Percentiles rank a stretch among this genome's conserved stretches.
These are phyloP conservation scores for Meganola albula DNA, from an alignment of 2,888 invertebrate genomes.

Conservation along the genomic window DNA sequence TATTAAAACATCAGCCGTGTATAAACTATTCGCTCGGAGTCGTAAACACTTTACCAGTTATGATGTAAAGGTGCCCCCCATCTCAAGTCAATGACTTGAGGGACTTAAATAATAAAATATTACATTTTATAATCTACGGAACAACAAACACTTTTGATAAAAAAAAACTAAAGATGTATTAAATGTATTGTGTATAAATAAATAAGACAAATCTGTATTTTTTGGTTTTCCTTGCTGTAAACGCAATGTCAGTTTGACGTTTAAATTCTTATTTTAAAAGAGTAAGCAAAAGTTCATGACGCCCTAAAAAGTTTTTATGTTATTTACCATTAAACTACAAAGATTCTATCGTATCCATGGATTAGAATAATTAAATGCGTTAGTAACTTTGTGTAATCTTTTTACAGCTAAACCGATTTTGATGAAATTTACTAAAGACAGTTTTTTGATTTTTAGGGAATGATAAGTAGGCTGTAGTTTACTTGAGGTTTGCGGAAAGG, in stretches of 20 bases:
- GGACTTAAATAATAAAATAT: conserved; percentile 34
- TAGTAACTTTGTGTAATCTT: too few species aligned
- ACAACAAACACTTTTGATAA: conserved; percentile 26
- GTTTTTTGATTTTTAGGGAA: too few species aligned
- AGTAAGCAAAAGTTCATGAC: conserved; percentile 7
- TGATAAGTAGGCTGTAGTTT: too few species aligned
- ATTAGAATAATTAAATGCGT: too few species aligned
- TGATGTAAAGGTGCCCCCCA: conserved; percentile 48
- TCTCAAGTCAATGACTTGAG: conserved; percentile 46
- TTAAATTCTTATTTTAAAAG: conserved; percentile 28
- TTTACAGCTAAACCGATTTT: too few species aligned
- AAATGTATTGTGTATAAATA: conserved; percentile 25
- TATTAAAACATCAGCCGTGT: too few species aligned
- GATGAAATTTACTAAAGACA: too few species aligned
- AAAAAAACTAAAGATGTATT: conserved; percentile 30
- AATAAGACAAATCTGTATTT: conserved; percentile 25
- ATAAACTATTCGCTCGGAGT: conserved; percentile 16
- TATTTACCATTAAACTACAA: conserved; percentile 5
- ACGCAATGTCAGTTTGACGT: conserved; percentile 31
- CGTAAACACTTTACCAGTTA: conserved; percentile 42
- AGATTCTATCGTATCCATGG: neutral
- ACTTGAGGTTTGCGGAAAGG: too few species aligned
- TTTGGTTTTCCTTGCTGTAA: conserved; percentile 30
- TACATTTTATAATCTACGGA: conserved; percentile 44
- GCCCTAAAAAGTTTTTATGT: conserved; percentile 18